phyloP scores from a whole-genome alignment of 2,113 vertebrate genomes.

The Perca flavescens region DNA sequence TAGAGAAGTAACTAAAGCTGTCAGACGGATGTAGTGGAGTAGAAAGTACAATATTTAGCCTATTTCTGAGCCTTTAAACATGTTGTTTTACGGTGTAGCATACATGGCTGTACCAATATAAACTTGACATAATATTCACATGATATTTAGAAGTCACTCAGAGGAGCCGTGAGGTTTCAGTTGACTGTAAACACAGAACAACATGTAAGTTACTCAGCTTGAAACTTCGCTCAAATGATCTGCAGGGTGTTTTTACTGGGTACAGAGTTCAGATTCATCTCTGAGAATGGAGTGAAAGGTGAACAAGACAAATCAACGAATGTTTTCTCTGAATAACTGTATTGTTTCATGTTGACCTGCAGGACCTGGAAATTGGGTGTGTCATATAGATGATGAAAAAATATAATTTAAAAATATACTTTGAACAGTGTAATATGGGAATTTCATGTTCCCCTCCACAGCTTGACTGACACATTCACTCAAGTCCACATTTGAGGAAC shows the following conservation, averaged over 20 bases:
- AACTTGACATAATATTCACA: slow-evolving; percentile 5
- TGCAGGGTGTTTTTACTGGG: background rate
- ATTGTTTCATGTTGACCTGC: too few relatives aligned
- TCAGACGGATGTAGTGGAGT: too few relatives aligned
- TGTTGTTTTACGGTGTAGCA: background rate
- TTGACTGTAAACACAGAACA: slow-evolving; percentile 24
- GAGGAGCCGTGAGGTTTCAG: background rate
- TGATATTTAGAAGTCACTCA: background rate
- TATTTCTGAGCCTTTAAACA: too few relatives aligned
- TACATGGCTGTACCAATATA: background rate
- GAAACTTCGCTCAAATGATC: background rate
- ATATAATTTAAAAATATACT: background rate
- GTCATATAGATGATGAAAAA: background rate
- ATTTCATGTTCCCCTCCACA: background rate
- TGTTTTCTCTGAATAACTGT: background rate
- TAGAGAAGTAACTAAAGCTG: too few relatives aligned
- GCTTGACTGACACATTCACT: background rate
- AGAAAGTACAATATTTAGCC: too few relatives aligned
- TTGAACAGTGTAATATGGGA: background rate
- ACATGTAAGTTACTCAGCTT: background rate
- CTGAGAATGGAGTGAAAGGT: background rate
- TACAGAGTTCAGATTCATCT: background rate
- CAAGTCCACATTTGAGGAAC: too few relatives aligned
- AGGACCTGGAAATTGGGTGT: background rate
- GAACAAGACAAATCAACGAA: too few relatives aligned